Evolutionary conservation across 2,797 vertebrate genomes (phyloP).

Genomic region (Lindbergichthys nudifrons): DNA sequence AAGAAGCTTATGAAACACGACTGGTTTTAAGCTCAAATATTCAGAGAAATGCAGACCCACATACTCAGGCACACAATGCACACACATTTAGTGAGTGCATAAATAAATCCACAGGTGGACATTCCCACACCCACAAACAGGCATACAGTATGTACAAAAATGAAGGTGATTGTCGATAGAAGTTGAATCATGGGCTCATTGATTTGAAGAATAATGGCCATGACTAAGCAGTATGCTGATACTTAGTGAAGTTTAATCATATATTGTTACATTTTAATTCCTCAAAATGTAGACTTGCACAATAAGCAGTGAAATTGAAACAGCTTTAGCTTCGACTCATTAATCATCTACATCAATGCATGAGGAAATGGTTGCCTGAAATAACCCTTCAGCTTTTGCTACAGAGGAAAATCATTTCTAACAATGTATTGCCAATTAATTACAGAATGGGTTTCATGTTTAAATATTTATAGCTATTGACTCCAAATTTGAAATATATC

Average conservation of each 20-base stretch:
- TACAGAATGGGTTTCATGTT: slow-evolving; percentile 43
- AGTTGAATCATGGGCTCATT: slow-evolving; percentile 35
- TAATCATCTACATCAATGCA: slow-evolving; percentile 68
- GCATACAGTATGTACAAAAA: slow-evolving; percentile 11
- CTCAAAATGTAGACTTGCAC: slow-evolving; percentile 65
- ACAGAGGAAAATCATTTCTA: slow-evolving; percentile 44
- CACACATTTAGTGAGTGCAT: not conserved
- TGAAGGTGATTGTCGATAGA: slow-evolving; percentile 25
- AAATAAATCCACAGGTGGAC: slow-evolving; percentile 14
- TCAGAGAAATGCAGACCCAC: slow-evolving; percentile 16
- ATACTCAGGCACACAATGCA: not conserved
- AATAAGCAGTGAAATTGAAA: slow-evolving; percentile 64
- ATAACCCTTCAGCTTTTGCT: slow-evolving; percentile 50
- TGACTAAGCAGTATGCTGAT: slow-evolving; percentile 54
- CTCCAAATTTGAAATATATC: slow-evolving; percentile 41
- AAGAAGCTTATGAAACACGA: slow-evolving; percentile 43
- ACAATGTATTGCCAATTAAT: slow-evolving; percentile 51
- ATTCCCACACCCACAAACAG: slow-evolving; percentile 7
- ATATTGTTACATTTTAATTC: slow-evolving; percentile 74
- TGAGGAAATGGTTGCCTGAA: slow-evolving; percentile 47
- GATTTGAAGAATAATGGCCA: slow-evolving; percentile 54
- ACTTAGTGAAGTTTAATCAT: slow-evolving; percentile 65
- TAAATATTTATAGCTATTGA: slow-evolving; percentile 35
- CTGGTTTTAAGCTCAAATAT: slow-evolving; percentile 47
- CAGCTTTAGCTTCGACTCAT: slow-evolving; percentile 52